phyloP scores from a whole-genome alignment of 53 echinoderm and acorn worm genomes.

The Hippasteria phrygiana region DNA sequence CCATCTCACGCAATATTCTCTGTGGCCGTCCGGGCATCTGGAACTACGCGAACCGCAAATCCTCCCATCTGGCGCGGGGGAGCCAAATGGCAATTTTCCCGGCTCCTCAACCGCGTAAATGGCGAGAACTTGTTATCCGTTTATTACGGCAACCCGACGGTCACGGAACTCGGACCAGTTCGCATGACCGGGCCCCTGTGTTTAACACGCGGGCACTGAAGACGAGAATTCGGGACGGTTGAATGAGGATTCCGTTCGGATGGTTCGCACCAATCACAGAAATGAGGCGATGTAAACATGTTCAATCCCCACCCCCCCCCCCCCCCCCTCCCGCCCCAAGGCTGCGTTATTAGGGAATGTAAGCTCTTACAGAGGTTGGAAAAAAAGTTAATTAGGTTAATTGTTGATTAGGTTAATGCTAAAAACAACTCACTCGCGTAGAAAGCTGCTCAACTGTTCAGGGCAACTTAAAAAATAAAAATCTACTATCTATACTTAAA shows the following conservation, averaged over 20 bases:
- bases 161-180: not conserved
- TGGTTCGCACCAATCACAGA: not conserved
- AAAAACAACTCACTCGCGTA: not conserved
- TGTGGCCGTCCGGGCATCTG: not conserved
- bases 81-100: not conserved
- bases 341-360: not conserved
- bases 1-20: not conserved
- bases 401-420: not conserved
- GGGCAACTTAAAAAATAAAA: not conserved
- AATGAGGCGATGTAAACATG: constrained; percentile 30
- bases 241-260: too few species aligned
- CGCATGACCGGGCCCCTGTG: not conserved
- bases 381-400: not conserved
- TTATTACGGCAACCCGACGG: not conserved
- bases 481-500: too few species aligned
- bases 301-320: not conserved
- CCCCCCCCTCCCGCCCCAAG: too few species aligned
- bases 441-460: not conserved
- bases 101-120: constrained; percentile 25
- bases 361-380: not conserved
- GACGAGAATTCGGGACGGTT: not conserved
- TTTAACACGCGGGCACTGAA: not conserved
- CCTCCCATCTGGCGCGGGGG: not conserved
- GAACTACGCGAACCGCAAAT: not conserved
- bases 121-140: constrained; percentile 30